phyloP scores from a whole-genome alignment of 2,797 vertebrate genomes.

The Sphenodon punctatus region DNA sequence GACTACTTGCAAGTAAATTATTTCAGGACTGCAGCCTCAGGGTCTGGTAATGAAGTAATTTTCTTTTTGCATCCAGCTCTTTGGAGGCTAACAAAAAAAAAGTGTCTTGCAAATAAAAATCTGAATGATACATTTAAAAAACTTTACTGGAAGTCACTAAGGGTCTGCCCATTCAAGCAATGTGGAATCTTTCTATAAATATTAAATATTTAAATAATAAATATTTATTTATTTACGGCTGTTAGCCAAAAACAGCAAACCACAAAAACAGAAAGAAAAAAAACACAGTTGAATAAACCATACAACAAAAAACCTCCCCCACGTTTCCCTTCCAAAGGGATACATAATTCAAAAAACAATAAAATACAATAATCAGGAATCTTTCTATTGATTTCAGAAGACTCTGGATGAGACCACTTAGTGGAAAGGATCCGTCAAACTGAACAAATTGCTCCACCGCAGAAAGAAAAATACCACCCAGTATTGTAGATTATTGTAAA shows the following conservation, averaged over 20 bases:
- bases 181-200: no score
- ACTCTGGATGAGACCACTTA: not conserved
- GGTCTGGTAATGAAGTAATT: no score
- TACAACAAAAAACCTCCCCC: no score
- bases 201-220: no score
- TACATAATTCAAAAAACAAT: not conserved
- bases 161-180: no score
- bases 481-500: conserved; percentile 11
- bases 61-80: not conserved
- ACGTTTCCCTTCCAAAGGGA: no score
- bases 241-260: no score
- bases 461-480: not conserved
- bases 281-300: no score
- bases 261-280: no score
- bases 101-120: not conserved
- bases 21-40: no score
- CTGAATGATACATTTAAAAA: not conserved
- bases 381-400: not conserved
- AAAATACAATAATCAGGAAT: not conserved
- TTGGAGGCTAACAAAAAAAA: not conserved
- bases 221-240: no score
- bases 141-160: not conserved
- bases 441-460: not conserved
- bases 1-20: no score
- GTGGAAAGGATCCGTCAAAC: not conserved